These are phyloP conservation scores for Aphrocallistes beatrix DNA, from an alignment of 37 sponge, comb jelly and placozoan genomes.

Conservation along the genomic window DNA sequence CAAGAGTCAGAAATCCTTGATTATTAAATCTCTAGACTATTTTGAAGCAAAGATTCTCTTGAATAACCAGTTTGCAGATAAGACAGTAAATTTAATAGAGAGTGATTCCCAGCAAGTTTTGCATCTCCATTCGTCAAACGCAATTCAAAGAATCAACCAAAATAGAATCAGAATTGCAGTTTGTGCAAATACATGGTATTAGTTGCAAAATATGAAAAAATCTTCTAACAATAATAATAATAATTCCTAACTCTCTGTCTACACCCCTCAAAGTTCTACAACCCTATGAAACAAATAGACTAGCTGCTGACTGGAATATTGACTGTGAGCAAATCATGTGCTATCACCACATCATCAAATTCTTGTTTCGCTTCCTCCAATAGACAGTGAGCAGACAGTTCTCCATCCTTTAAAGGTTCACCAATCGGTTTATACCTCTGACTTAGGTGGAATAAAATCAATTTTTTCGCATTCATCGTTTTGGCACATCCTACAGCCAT, in stretches of 20 bases:
- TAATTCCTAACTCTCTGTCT: neutral
- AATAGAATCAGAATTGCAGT: too few relatives aligned
- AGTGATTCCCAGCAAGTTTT: too few relatives aligned
- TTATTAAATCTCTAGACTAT: too few relatives aligned
- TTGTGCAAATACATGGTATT: too few relatives aligned
- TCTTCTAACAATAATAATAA: neutral
- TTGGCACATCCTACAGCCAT: slow-evolving; percentile 70
- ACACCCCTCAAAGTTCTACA: neutral
- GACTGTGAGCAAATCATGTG: neutral
- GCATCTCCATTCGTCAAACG: too few relatives aligned
- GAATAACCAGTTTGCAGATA: too few relatives aligned
- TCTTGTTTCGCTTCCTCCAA: neutral
- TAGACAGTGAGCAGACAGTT: neutral
- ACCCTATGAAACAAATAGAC: too few relatives aligned
- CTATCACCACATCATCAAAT: neutral
- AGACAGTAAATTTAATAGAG: too few relatives aligned
- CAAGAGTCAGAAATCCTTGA: too few relatives aligned
- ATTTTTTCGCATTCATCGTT: slow-evolving; percentile 28
- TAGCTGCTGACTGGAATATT: neutral
- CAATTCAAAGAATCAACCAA: too few relatives aligned
- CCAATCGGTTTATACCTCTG: slow-evolving; percentile 53
- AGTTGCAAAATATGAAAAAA: too few relatives aligned
- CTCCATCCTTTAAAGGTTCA: slow-evolving; percentile 15
- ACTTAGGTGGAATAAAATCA: slow-evolving; percentile 77
- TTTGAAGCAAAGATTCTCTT: too few relatives aligned